Conservation (phyloP, 2,113 vertebrate species). For the Apeltes quadracus region DNA sequence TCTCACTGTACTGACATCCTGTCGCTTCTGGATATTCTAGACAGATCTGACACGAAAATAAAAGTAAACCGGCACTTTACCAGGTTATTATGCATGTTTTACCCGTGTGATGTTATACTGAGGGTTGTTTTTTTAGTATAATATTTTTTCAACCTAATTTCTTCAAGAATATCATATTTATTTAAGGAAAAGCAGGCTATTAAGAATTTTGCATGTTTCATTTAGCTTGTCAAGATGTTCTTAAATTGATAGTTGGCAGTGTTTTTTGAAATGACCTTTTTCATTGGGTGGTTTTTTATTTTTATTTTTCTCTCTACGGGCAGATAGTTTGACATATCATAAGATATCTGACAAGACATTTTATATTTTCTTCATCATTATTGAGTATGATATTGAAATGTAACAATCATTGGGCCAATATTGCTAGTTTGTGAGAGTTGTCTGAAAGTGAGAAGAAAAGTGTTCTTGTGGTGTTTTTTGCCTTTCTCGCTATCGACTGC, state of each 20-base stretch:
- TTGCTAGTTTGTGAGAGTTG: too few relatives aligned
- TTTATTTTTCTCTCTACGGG: too few relatives aligned
- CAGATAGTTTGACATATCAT: too few relatives aligned
- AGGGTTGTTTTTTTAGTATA: background rate
- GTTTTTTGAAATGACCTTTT: background rate
- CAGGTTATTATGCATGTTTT: background rate
- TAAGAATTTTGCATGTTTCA: background rate
- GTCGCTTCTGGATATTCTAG: conserved; percentile 13
- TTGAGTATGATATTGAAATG: too few relatives aligned
- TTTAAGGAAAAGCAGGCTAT: background rate
- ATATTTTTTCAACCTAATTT: too few relatives aligned
- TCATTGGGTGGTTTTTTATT: background rate
- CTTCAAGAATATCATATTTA: background rate
- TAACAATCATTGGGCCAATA: too few relatives aligned
- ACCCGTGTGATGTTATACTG: background rate
- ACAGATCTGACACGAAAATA: background rate
- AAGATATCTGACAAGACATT: background rate
- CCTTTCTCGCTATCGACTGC: too few relatives aligned
- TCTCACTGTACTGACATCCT: conserved; percentile 23
- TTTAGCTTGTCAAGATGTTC: background rate
- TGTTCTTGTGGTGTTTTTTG: too few relatives aligned
- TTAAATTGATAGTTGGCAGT: background rate
- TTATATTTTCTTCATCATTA: background rate
- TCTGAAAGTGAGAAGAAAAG: too few relatives aligned
- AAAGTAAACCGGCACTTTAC: background rate